Evolutionary conservation across 2,113 vertebrate species (phyloP), one percentile per base, ranked within the genome.

Genomic region (Hirundichthys speculiger): DNA sequence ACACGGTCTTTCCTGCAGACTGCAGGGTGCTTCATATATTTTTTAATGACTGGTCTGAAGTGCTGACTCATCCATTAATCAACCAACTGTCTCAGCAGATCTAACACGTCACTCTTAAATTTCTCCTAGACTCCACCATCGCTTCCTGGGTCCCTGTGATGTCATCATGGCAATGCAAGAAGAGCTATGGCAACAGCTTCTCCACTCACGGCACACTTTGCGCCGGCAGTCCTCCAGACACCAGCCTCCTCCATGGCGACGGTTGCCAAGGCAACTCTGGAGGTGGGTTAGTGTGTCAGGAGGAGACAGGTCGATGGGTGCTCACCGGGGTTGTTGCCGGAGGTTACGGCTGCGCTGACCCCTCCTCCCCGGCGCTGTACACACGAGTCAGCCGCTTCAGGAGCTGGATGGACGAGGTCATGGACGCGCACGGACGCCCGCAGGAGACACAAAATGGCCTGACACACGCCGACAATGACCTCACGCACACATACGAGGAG

Each of bases 221-320:
- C 25, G 95, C 95, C 0, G 96, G 95, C 67, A 94, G 94, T 65
- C 92, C 95, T 46, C 93, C 95, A 18, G 93, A 94, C 88, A 92
- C 93, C 13, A 92, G 93, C 45, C 88, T 89, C 16, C 91, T 85
- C 60, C 86, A 69, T 25, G 80, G 88, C 34, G 93, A 95, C 84
- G 91, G 93, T 73, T 97, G 96, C 53, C 94, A 94, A 69, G 94
- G 95, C 3, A 94, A 95, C 91, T 94, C 94, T 0, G 95, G 95
- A 18, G 95, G 95, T n/a, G 95, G 95, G 6, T 91, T 96, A 76
- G 87, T 94, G 83, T 97, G 96, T 59, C 94, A 94, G 76, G 91
- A 72, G 1, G 83, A 92, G 72, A 77, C 64, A 0, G 94, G 93
- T 3, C 94, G 89, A 38, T 97, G 95, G 96, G 89, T 94, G 52